Percentiles rank a stretch among this genome's conserved stretches.
Conservation (phyloP, 2,113 vertebrate species). For the Crotalus horridus region DNA sequence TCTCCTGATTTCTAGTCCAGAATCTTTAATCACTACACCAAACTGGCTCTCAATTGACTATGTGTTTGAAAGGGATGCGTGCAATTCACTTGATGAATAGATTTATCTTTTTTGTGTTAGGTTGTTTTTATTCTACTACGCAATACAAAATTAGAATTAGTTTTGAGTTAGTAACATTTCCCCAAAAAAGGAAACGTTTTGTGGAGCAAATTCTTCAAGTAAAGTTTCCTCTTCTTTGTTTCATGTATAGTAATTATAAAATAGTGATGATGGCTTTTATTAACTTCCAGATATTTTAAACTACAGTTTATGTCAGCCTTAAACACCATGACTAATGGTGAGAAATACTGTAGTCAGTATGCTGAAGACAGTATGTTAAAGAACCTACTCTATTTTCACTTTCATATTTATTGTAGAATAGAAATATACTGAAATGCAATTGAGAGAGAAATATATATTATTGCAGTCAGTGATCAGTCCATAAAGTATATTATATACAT, state of each 20-base stretch:
- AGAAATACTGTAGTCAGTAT: background rate
- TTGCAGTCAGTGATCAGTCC: background rate
- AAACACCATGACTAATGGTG: background rate
- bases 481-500: background rate
- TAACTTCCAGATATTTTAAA: background rate
- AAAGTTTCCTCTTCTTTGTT: background rate
- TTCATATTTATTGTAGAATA: background rate
- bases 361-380: background rate
- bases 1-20: background rate
- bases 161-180: background rate
- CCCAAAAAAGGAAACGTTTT: background rate
- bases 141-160: background rate
- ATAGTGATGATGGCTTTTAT: background rate
- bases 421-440: background rate
- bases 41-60: background rate
- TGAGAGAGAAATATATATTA: background rate
- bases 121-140: background rate
- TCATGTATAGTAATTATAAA: background rate
- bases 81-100: background rate
- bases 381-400: background rate
- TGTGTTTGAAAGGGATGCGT: background rate
- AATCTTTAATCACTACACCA: background rate
- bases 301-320: background rate
- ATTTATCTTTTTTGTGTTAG: background rate
- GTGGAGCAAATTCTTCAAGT: background rate